These are phyloP conservation scores for Xiphophorus maculatus DNA, from an alignment of 2,113 vertebrate genomes.

Conservation along the genomic window DNA sequence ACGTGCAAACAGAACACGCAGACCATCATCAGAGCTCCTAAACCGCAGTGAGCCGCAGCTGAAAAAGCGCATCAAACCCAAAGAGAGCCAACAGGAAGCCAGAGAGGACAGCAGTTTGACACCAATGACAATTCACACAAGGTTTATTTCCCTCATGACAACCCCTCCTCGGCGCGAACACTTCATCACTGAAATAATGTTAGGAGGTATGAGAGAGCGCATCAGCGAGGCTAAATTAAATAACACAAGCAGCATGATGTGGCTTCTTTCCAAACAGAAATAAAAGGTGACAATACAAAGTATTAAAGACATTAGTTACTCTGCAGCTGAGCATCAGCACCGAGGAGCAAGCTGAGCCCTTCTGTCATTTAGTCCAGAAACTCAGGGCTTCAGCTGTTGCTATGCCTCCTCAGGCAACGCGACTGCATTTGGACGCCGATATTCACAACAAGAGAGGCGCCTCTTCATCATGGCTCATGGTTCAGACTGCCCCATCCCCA, in stretches of 20 bases:
- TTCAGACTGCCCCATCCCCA: constrained; percentile 5
- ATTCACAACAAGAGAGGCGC: not conserved
- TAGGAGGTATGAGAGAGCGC: constrained; percentile 43
- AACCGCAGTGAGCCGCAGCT: constrained; percentile 14
- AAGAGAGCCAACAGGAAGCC: not conserved
- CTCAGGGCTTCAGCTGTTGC: constrained; percentile 37
- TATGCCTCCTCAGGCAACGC: constrained; percentile 30
- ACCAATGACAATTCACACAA: constrained; percentile 13
- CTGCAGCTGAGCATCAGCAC: constrained; percentile 8
- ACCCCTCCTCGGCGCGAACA: constrained; percentile 28
- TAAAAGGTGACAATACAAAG: constrained; percentile 28
- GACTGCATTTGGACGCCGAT: constrained; percentile 15
- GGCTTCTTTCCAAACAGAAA: constrained; percentile 9
- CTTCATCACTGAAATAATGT: constrained; percentile 44
- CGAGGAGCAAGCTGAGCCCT: constrained; percentile 43
- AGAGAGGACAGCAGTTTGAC: constrained; percentile 28
- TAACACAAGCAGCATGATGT: constrained; percentile 5
- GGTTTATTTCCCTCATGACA: constrained; percentile 27
- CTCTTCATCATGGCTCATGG: not conserved
- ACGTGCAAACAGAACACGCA: not conserved
- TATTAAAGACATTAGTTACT: constrained; percentile 43
- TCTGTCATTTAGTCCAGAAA: constrained; percentile 40
- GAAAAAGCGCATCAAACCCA: constrained; percentile 13
- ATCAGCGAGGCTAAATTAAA: constrained; percentile 36
- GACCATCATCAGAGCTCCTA: constrained; percentile 12